Evolutionary conservation across 37 sponge, comb jelly and placozoan genomes (phyloP).

Genomic region (Petrosia ficiformis): DNA sequence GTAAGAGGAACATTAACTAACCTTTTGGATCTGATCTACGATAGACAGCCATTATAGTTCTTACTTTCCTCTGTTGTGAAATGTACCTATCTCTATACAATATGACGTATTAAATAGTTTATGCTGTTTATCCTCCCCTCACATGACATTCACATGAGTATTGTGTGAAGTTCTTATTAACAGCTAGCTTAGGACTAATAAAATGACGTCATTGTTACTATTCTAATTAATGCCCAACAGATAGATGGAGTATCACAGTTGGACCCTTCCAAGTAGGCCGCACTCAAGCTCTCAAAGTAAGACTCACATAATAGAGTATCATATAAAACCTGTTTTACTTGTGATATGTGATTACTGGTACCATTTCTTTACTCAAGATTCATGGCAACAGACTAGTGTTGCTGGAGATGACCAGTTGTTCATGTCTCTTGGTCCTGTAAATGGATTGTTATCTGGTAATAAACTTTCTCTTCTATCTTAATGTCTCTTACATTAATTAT

Average conservation of each 20-base stretch:
- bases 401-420: conserved; percentile 30
- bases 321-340: background rate
- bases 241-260: conserved; percentile 9
- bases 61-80: background rate
- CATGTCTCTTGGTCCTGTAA: conserved; percentile 35
- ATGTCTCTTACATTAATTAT: no score
- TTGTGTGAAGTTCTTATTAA: no score
- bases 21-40: conserved; percentile 56
- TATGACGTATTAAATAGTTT: background rate
- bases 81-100: background rate
- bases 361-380: background rate
- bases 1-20: no score
- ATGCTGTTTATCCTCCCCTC: background rate
- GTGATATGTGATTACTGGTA: background rate
- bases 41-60: conserved; percentile 20
- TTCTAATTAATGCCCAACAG: background rate
- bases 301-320: background rate
- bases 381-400: background rate
- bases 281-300: no score
- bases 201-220: background rate
- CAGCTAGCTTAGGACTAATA: no score
- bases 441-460: conserved; percentile 38
- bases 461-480: no score
- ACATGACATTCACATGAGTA: no score
- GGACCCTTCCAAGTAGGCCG: conserved; percentile 3